Conservation (phyloP, 23 tunicate genomes). For the Botrylloides violaceus region DNA sequence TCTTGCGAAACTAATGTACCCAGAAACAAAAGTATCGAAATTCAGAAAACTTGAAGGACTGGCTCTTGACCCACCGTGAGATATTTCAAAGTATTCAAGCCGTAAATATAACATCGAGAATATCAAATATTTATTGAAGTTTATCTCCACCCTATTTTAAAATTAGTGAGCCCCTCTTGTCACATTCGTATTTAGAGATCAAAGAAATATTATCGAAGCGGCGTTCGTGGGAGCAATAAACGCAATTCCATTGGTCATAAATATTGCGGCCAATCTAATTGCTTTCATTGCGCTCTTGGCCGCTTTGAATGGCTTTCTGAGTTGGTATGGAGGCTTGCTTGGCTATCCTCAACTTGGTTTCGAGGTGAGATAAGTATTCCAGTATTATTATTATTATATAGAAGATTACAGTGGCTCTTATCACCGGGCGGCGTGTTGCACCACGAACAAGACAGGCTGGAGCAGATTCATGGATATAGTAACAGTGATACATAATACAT, state of each 20-base stretch:
- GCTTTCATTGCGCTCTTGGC: conserved; percentile 81
- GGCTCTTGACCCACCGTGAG: conserved; percentile 21
- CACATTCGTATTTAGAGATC: conserved; percentile 84
- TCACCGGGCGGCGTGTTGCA: too few species aligned
- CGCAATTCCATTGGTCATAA: conserved; percentile 79
- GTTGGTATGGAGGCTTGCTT: conserved; percentile 90
- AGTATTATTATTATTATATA: too few species aligned
- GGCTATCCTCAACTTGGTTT: conserved; percentile 82
- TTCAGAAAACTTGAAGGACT: conserved; percentile 18
- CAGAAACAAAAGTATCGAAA: conserved; percentile 36
- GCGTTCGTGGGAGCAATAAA: conserved; percentile 86
- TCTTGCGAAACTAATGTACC: conserved; percentile 25
- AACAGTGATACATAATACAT: too few species aligned
- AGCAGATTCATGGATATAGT: too few species aligned
- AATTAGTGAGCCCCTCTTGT: too few species aligned
- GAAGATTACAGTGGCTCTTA: too few species aligned
- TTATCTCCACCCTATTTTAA: too few species aligned
- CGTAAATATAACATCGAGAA: too few species aligned
- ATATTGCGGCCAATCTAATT: conserved; percentile 77
- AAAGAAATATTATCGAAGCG: conserved; percentile 79
- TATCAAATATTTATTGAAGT: too few species aligned
- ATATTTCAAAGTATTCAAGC: too few species aligned
- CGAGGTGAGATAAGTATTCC: too few species aligned
- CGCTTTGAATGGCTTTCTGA: conserved; percentile 74
- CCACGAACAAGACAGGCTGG: too few species aligned